Evolutionary conservation across 2,113 vertebrate species (phyloP), one percentile per base, ranked within the genome.

Genomic region (Arenaria interpres): DNA sequence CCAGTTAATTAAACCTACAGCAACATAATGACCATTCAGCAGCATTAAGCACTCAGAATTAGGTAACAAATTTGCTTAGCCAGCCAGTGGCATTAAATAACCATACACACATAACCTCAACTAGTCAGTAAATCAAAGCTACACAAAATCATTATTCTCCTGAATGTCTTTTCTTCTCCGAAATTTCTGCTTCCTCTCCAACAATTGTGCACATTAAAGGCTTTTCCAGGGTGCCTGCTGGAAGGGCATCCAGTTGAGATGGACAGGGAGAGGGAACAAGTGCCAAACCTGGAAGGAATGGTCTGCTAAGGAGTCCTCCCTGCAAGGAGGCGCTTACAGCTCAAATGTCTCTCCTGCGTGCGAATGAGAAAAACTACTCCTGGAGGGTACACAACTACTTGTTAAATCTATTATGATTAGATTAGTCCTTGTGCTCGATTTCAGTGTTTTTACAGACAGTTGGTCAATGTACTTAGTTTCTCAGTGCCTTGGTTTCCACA

Each of bases 71-170:
- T 95, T 64, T 94, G 33, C 69, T 94, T 71, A 89, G 62, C 37
- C 68, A 94, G 63, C 50, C 89, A 88, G 62, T 64, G 66, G n/a
- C 69, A 19, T 95, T 91, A 88, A 95, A 82, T 76, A 94, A 62
- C 79, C 28, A 67, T 82, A 39, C 23, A 25, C n/a, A 73, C 46
- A 30, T 77, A 73, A 85, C 59, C 62, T 82, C 67, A 77, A 35
- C 80, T 59, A 54, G 50, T 69, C 87, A 62, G 92, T 95, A 91
- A 92, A 95, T 96, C 81, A 93, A 92, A 94, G 59, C 66, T 63
- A 67, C 69, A 67, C 84, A 91, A 93, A 96, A 87, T 89, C 74
- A 57, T 85, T 96, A 69, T 57, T 85, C 33, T 41, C 30, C 89
- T 32, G 20, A 69, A 60, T 8, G 2, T 72, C 66, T 79, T 68